Conservation (phyloP, 2,888 invertebrate species). For the Drosophila mercatorum region DNA sequence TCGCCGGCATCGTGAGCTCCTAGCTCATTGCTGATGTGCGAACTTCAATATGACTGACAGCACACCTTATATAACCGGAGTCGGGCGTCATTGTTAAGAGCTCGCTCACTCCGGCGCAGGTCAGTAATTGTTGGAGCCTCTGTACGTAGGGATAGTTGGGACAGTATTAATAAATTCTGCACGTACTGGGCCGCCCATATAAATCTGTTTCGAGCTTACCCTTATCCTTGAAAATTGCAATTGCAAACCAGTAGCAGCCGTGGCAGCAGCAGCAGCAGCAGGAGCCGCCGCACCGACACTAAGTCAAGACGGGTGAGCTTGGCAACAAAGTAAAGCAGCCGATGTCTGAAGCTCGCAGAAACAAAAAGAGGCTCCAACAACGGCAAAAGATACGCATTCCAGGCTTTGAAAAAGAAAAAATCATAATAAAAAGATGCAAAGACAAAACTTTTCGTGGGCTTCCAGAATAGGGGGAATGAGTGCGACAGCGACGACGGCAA, state of each 20-base stretch:
- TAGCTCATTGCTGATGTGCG: slow-evolving; percentile 56
- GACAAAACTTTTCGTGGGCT: slow-evolving; percentile 51
- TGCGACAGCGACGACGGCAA: slow-evolving; percentile 17
- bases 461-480: slow-evolving; percentile 50
- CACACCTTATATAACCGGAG: slow-evolving; percentile 64
- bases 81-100: slow-evolving; percentile 43
- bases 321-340: slow-evolving; percentile 7
- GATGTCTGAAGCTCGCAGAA: slow-evolving; percentile 26
- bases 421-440: slow-evolving; percentile 45
- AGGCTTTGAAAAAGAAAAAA: slow-evolving; percentile 61
- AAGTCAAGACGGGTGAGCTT: slow-evolving; percentile 9
- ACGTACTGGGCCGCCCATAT: slow-evolving; percentile 72
- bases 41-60: slow-evolving; percentile 59
- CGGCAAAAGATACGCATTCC: slow-evolving; percentile 46
- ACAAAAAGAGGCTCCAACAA: slow-evolving; percentile 19
- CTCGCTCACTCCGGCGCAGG: slow-evolving; percentile 7
- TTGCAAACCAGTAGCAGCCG: slow-evolving; percentile 56
- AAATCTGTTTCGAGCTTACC: slow-evolving; percentile 76
- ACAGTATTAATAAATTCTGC: slow-evolving; percentile 74
- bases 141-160: slow-evolving; percentile 14
- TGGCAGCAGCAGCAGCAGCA: slow-evolving; percentile 29
- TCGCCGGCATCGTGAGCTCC: slow-evolving; percentile 13
- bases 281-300: slow-evolving; percentile 17
- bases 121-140: slow-evolving; percentile 18
- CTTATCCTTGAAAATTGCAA: slow-evolving; percentile 82